Evolutionary conservation across 2,113 vertebrate species (phyloP).

Genomic region (Charina bottae): DNA sequence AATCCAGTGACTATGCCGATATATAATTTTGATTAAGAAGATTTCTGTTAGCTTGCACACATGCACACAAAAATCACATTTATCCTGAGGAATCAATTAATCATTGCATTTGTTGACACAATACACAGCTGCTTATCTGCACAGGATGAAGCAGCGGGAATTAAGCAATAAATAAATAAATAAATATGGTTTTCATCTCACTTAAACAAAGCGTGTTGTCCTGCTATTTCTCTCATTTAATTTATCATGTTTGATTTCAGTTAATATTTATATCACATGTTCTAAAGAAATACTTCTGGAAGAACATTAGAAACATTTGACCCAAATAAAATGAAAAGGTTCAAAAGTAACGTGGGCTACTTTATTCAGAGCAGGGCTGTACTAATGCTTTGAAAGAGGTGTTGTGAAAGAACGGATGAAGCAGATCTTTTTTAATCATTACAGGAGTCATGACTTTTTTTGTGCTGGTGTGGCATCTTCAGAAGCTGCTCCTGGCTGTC

Average conservation of each 20-base stretch:
- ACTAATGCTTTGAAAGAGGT: background rate
- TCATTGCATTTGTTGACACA: constrained; percentile 54
- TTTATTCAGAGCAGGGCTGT: constrained; percentile 20
- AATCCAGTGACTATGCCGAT: background rate
- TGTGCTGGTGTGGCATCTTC: background rate
- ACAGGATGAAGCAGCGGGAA: constrained; percentile 38
- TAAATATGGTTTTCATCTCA: constrained; percentile 58
- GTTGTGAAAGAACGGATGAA: background rate
- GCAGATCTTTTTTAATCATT: background rate
- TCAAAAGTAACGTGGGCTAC: constrained; percentile 14
- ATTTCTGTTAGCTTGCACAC: constrained; percentile 42
- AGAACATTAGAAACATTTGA: background rate
- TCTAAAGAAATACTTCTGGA: constrained; percentile 41
- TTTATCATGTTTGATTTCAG: constrained; percentile 52
- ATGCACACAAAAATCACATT: constrained; percentile 32
- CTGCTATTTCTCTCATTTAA: constrained; percentile 42
- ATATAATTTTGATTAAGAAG: constrained; percentile 24
- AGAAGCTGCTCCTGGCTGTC: background rate
- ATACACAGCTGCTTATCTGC: constrained; percentile 31
- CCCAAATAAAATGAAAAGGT: constrained; percentile 40
- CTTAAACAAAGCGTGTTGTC: constrained; percentile 45
- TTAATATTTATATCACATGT: background rate
- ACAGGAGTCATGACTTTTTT: background rate
- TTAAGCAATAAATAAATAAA: constrained; percentile 63
- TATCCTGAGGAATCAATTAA: constrained; percentile 44